A percentile compares a stretch with the other conserved stretches of the same genome.
Conservation (phyloP, 1,140 invertebrate genomes). For the Tribolium madens region DNA sequence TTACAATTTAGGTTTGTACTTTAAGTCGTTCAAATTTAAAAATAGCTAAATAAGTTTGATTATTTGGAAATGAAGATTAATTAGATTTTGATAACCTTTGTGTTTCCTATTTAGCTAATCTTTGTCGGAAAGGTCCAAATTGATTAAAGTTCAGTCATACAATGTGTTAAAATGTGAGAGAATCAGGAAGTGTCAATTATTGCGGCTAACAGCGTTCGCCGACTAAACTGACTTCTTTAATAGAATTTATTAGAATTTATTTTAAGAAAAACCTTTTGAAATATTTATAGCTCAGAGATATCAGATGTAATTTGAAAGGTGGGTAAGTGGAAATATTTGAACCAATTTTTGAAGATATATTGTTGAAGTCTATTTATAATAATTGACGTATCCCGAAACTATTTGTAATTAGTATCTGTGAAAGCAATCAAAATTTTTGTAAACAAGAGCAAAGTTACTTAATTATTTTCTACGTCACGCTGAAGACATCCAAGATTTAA, state of each 20-base stretch:
- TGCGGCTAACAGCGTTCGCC: not conserved
- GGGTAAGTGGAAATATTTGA: slow-evolving; percentile 6
- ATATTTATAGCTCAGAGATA: slow-evolving; percentile 14
- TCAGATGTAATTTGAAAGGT: not conserved
- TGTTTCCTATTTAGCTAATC: not conserved
- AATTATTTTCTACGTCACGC: slow-evolving; percentile 43
- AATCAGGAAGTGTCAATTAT: slow-evolving; percentile 18
- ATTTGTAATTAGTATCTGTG: slow-evolving; percentile 25
- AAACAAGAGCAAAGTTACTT: slow-evolving; percentile 36
- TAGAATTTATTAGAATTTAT: slow-evolving; percentile 30
- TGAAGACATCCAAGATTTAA: slow-evolving; percentile 33
- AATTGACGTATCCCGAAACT: slow-evolving; percentile 6
- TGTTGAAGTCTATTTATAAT: slow-evolving; percentile 38
- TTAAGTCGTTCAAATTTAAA: too few relatives aligned
- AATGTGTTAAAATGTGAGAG: slow-evolving; percentile 12
- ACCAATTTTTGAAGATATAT: slow-evolving; percentile 43
- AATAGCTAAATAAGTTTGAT: not conserved
- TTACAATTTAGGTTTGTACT: too few relatives aligned
- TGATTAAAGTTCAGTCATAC: not conserved
- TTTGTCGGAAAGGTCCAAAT: not conserved
- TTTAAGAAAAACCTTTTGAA: slow-evolving; percentile 12
- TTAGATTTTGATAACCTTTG: not conserved
- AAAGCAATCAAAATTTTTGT: slow-evolving; percentile 44
- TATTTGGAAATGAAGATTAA: not conserved
- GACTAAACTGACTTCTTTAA: not conserved